Percentiles rank a stretch among this genome's conserved stretches.
These are phyloP conservation scores for Dasypus novemcinctus DNA, from an alignment of 2,113 vertebrate genomes.

Conservation along the genomic window DNA sequence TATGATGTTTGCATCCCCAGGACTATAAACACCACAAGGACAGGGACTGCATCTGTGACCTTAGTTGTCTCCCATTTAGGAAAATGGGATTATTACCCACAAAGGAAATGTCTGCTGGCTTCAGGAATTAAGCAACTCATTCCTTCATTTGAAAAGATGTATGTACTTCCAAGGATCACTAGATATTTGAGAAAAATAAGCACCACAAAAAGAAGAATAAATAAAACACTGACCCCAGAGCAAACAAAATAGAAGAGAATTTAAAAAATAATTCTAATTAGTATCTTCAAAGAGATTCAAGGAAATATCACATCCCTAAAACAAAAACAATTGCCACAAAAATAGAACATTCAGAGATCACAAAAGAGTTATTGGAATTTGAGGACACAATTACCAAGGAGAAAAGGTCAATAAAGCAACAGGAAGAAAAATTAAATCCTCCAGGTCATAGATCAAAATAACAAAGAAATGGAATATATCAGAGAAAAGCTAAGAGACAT, in stretches of 20 bases:
- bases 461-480: neutral
- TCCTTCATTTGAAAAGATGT: neutral
- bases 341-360: slow-evolving; percentile 16
- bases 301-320: neutral
- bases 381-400: neutral
- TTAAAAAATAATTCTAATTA: slow-evolving; percentile 1
- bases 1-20: neutral
- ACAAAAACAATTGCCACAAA: slow-evolving; percentile 10
- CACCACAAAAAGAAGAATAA: neutral
- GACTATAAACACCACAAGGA: neutral
- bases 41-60: neutral
- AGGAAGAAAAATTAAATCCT: neutral
- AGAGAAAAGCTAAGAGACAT: neutral
- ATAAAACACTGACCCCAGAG: neutral
- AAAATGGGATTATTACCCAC: neutral
- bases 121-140: neutral
- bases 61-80: neutral
- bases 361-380: neutral
- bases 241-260: neutral
- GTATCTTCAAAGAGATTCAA: neutral
- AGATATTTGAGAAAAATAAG: slow-evolving; percentile 1
- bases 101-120: neutral
- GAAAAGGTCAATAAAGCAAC: neutral
- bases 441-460: neutral
- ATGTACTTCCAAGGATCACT: neutral